phyloP scores from a whole-genome alignment of 2,888 invertebrate genomes.

The Volucella inflata region DNA sequence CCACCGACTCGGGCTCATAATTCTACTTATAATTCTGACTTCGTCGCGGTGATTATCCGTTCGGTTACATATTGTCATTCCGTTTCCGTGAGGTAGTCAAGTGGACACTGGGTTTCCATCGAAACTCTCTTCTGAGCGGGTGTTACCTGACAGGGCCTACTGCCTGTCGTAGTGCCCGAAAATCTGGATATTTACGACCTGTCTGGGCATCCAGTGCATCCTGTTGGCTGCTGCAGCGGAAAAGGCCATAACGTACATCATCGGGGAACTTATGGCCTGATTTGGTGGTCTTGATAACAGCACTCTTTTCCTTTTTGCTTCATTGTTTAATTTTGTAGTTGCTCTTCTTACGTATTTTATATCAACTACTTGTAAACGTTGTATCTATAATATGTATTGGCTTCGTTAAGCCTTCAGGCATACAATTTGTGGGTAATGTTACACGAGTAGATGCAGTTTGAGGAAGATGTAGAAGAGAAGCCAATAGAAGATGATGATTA shows the following conservation, averaged over 20 bases:
- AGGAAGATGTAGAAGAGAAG: background rate
- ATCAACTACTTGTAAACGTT: background rate
- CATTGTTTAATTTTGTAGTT: constrained; percentile 20
- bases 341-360: constrained; percentile 9
- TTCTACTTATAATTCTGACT: constrained; percentile 69
- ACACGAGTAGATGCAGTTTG: constrained; percentile 26
- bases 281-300: constrained; percentile 59
- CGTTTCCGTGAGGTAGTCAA: constrained; percentile 71
- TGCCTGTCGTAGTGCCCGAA: constrained; percentile 53
- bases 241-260: constrained; percentile 69
- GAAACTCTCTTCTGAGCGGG: constrained; percentile 63
- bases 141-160: constrained; percentile 49
- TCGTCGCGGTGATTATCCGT: constrained; percentile 69
- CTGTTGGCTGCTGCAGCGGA: constrained; percentile 57
- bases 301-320: constrained; percentile 13
- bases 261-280: constrained; percentile 66
- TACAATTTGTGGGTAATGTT: constrained; percentile 5
- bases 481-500: constrained; percentile 47
- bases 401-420: constrained; percentile 15
- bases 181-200: constrained; percentile 71
- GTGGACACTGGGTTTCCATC: constrained; percentile 68
- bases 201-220: constrained; percentile 59
- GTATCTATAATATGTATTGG: constrained; percentile 30
- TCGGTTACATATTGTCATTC: constrained; percentile 67
- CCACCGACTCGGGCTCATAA: constrained; percentile 67